These are phyloP conservation scores for Tapera naevia DNA, from an alignment of 2,797 vertebrate genomes.

Conservation along the genomic window DNA sequence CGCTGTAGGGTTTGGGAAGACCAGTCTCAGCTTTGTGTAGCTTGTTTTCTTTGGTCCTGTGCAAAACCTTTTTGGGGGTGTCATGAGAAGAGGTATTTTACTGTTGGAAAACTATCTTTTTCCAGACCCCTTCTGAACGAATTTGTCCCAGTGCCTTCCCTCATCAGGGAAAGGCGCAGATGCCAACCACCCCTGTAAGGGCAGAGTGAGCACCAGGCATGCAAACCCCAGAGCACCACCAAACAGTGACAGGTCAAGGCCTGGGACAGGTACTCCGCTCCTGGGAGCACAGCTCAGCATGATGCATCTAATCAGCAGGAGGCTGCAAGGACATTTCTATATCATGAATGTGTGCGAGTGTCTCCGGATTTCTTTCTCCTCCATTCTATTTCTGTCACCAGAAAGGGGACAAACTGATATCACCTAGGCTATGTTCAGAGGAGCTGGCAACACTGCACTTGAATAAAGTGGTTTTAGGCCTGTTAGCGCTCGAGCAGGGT, in stretches of 20 bases:
- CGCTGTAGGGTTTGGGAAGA: not conserved
- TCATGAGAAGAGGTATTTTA: not conserved
- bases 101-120: not conserved
- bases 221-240: not conserved
- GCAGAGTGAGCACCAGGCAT: fast-evolving
- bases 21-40: not conserved
- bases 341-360: not conserved
- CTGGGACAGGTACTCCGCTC: not conserved
- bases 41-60: not conserved
- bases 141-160: not conserved
- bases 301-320: not conserved
- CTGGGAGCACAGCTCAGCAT: not conserved
- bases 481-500: not conserved
- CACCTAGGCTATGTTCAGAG: not conserved
- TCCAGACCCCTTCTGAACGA: fast-evolving
- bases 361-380: not conserved
- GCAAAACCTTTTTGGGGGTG: not conserved
- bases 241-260: not conserved
- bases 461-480: not conserved
- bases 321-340: not conserved
- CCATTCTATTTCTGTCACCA: not conserved
- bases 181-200: not conserved
- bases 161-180: not conserved
- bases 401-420: not conserved
- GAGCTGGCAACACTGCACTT: not conserved